Percentiles rank a stretch among this genome's conserved stretches.
Evolutionary conservation across 2,888 invertebrate genomes (phyloP).

Genomic region (Torymus tubicola): DNA sequence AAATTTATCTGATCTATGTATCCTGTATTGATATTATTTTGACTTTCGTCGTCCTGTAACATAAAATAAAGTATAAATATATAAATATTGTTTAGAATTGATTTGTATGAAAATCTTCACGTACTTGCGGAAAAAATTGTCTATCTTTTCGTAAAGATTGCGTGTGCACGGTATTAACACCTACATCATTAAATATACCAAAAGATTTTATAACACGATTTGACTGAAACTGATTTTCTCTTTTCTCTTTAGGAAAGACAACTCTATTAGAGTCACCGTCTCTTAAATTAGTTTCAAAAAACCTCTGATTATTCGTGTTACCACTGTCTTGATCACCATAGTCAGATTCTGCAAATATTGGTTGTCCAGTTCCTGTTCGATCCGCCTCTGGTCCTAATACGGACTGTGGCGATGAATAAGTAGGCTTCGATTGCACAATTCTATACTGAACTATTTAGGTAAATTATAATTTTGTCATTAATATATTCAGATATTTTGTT

Average conservation of each 20-base stretch:
- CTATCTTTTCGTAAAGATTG: slow-evolving; percentile 15
- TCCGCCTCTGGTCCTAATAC: slow-evolving; percentile 28
- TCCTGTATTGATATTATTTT: neutral
- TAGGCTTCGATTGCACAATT: slow-evolving; percentile 20
- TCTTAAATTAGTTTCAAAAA: neutral
- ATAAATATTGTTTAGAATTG: neutral
- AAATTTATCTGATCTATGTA: neutral
- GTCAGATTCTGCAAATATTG: slow-evolving; percentile 17
- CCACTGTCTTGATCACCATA: neutral
- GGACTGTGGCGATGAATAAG: neutral
- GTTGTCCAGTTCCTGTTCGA: slow-evolving; percentile 38
- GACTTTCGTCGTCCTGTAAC: slow-evolving; percentile 1
- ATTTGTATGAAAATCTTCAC: neutral
- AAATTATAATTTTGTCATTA: neutral
- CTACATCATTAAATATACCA: slow-evolving; percentile 1
- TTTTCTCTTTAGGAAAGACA: slow-evolving; percentile 45
- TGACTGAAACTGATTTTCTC: neutral
- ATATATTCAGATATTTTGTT: neutral
- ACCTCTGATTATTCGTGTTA: neutral
- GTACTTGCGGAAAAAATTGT: slow-evolving; percentile 31
- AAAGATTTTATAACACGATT: slow-evolving; percentile 17
- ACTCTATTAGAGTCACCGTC: slow-evolving; percentile 8
- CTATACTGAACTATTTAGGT: slow-evolving; percentile 16
- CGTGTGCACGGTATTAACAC: neutral
- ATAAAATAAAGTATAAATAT: neutral